Evolutionary conservation across 2,797 vertebrate genomes (phyloP).

Genomic region (Hydrolagus colliei): DNA sequence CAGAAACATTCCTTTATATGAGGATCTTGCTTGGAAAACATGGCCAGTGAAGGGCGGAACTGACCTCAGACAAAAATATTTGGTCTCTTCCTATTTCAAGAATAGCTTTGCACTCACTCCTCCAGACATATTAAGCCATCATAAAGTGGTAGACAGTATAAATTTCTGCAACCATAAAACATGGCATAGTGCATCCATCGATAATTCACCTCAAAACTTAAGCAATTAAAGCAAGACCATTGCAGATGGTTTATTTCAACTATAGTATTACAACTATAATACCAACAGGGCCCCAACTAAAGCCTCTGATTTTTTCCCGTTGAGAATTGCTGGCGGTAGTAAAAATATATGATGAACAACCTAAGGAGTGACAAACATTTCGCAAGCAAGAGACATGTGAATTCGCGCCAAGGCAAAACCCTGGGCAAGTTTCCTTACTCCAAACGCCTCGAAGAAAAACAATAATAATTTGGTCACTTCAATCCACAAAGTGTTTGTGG

Average conservation of each 20-base stretch:
- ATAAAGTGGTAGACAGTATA: not conserved
- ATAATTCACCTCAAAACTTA: not conserved
- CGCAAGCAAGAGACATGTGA: no score
- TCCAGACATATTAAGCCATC: not conserved
- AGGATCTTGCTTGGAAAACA: not conserved
- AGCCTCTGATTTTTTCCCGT: not conserved
- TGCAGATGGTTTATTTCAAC: not conserved
- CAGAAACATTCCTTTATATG: not conserved
- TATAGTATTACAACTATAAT: slow-evolving; percentile 1
- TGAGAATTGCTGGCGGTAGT: not conserved
- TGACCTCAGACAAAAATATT: not conserved
- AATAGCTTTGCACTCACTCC: not conserved
- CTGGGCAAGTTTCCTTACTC: no score
- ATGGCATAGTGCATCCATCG: not conserved
- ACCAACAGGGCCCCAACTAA: not conserved
- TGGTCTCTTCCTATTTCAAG: not conserved
- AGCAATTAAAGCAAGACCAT: not conserved
- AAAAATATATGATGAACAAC: not conserved
- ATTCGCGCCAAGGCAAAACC: no score
- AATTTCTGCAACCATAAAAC: not conserved
- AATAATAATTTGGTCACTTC: no score
- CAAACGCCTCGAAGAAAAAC: no score
- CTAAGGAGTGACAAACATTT: no score
- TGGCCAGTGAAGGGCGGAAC: not conserved
- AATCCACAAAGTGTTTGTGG: no score